Conservation (phyloP, 1,140 invertebrate species). For the Penaeus vannamei region DNA sequence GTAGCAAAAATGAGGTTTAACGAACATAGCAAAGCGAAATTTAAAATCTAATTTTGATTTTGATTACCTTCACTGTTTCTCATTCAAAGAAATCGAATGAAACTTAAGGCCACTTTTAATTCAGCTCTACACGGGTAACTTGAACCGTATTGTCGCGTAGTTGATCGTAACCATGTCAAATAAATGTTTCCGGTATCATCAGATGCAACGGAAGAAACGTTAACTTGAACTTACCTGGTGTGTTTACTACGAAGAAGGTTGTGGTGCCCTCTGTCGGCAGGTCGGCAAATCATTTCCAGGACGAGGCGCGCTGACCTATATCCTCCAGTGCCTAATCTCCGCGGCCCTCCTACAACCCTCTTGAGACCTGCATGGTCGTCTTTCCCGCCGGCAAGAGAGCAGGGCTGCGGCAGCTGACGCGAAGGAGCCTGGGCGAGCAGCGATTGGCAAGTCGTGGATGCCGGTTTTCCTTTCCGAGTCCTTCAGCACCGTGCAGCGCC, state of each 20-base stretch:
- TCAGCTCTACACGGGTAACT: too few relatives aligned
- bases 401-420: neutral
- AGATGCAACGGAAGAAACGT: neutral
- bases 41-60: too few relatives aligned
- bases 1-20: too few relatives aligned
- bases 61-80: too few relatives aligned
- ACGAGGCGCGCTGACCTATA: conserved; percentile 35
- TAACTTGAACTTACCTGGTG: conserved; percentile 40
- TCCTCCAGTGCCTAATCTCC: conserved; percentile 27
- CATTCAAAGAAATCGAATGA: too few relatives aligned
- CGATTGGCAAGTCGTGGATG: neutral
- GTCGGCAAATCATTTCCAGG: conserved; percentile 30
- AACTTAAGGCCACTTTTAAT: too few relatives aligned
- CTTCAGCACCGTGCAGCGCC: conserved; percentile 19
- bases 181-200: neutral
- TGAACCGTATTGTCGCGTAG: too few relatives aligned
- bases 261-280: conserved; percentile 42
- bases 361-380: neutral
- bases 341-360: neutral
- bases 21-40: too few relatives aligned
- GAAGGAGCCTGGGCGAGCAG: neutral
- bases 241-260: neutral
- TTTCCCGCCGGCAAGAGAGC: conserved; percentile 1
- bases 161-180: too few relatives aligned
- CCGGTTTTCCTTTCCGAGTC: conserved; percentile 13